phyloP scores from a whole-genome alignment of 1,140 invertebrate genomes.

The Coptotermes formosanus region DNA sequence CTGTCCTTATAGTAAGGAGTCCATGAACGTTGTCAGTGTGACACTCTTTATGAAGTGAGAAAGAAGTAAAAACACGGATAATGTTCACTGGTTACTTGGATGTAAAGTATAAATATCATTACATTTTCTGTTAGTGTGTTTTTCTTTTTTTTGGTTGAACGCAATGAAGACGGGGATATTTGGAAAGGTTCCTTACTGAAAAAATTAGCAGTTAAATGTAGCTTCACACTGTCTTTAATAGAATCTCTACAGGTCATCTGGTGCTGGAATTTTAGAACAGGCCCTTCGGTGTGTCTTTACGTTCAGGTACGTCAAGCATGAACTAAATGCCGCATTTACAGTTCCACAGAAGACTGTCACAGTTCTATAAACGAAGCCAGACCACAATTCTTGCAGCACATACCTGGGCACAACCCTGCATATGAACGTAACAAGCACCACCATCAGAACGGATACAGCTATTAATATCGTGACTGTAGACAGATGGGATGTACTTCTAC shows the following conservation, averaged over 20 bases:
- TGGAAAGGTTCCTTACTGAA: no score
- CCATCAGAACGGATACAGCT: background rate
- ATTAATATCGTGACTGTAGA: background rate
- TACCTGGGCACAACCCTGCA: background rate
- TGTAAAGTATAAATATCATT: no score
- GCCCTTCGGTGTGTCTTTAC: background rate
- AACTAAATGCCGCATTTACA: background rate
- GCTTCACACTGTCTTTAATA: no score
- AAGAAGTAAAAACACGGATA: no score
- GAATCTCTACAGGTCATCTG: background rate
- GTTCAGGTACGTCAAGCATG: background rate
- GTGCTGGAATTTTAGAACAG: background rate
- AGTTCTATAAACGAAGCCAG: background rate
- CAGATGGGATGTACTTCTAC: background rate
- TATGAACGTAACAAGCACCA: background rate
- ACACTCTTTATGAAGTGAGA: no score
- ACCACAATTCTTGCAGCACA: background rate
- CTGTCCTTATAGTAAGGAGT: no score
- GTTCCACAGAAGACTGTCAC: background rate
- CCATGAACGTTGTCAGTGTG: no score
- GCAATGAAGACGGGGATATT: no score
- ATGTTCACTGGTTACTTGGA: no score
- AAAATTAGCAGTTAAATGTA: no score
- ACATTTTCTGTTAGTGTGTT: no score
- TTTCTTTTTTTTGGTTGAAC: no score